phyloP scores from a whole-genome alignment of 2,888 invertebrate genomes.

The Tinea semifulvella region DNA sequence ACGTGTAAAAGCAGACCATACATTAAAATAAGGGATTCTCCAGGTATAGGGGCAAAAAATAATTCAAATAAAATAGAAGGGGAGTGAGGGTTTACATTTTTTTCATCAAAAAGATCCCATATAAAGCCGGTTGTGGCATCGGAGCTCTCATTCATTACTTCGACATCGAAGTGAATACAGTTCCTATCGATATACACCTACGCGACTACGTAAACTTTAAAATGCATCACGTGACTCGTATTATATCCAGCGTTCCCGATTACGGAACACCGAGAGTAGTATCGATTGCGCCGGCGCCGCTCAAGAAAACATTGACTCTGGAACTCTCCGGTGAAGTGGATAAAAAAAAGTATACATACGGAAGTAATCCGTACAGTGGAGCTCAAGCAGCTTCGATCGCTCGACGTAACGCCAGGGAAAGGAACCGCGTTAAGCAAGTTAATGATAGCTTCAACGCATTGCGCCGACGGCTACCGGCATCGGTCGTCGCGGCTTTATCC shows the following conservation, averaged over 20 bases:
- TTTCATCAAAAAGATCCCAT: slow-evolving; percentile 43
- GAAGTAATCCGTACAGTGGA: slow-evolving; percentile 58
- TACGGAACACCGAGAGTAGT: slow-evolving; percentile 32
- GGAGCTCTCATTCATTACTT: slow-evolving; percentile 45
- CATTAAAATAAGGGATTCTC: slow-evolving; percentile 31
- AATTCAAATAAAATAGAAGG: slow-evolving; percentile 27
- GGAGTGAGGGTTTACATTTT: slow-evolving; percentile 50
- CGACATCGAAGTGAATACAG: slow-evolving; percentile 23
- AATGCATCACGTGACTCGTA: slow-evolving; percentile 2
- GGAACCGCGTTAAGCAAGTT: slow-evolving; percentile 94
- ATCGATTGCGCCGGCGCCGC: slow-evolving; percentile 64
- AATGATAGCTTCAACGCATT: slow-evolving; percentile 91
- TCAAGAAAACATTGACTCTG: slow-evolving; percentile 35
- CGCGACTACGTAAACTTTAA: slow-evolving; percentile 15
- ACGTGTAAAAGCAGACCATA: slow-evolving; percentile 42
- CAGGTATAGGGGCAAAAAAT: slow-evolving; percentile 52
- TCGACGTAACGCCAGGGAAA: slow-evolving; percentile 91
- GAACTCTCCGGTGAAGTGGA: slow-evolving; percentile 56
- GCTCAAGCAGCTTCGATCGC: slow-evolving; percentile 86
- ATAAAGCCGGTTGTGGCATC: slow-evolving; percentile 38
- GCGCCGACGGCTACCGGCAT: slow-evolving; percentile 83
- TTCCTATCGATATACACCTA: not conserved
- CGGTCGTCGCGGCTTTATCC: slow-evolving; percentile 74
- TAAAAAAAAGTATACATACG: slow-evolving; percentile 70
- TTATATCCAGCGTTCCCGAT: not conserved